These are phyloP conservation scores for Ptychadena robeensis DNA, from an alignment of 2,797 vertebrate genomes.

Conservation along the genomic window DNA sequence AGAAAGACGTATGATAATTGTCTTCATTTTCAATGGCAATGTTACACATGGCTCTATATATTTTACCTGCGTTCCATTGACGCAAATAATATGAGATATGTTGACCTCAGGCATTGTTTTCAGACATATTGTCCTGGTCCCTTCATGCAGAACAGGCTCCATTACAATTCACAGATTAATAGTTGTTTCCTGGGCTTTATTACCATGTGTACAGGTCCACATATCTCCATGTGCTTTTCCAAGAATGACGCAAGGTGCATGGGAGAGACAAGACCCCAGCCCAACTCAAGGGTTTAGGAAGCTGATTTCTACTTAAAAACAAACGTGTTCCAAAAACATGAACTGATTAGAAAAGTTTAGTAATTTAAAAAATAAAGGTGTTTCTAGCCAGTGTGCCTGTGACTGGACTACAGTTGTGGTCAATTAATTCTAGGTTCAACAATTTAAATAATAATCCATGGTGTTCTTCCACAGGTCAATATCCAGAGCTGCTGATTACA, in stretches of 20 bases:
- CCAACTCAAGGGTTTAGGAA: neutral
- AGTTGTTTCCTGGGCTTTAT: neutral
- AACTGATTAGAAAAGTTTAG: neutral
- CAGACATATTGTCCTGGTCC: neutral
- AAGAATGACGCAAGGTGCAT: neutral
- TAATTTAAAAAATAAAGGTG: too few relatives aligned
- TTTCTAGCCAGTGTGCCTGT: too few relatives aligned
- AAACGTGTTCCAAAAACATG: neutral
- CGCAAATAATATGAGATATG: neutral
- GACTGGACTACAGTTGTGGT: too few relatives aligned
- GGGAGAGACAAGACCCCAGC: neutral
- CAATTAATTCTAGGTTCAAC: too few relatives aligned
- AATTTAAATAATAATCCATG: too few relatives aligned
- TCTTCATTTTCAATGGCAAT: neutral
- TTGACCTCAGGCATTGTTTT: conserved; percentile 1
- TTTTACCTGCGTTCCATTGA: neutral
- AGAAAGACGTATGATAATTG: neutral
- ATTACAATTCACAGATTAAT: conserved; percentile 3
- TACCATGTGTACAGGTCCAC: neutral
- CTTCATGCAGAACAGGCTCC: neutral
- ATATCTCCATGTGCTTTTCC: neutral
- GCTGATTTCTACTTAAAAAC: neutral
- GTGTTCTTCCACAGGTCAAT: too few relatives aligned
- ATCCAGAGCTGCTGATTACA: too few relatives aligned
- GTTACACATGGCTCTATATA: too few relatives aligned